Conservation (phyloP, 2,888 invertebrate genomes). For the Papilio demoleus region DNA sequence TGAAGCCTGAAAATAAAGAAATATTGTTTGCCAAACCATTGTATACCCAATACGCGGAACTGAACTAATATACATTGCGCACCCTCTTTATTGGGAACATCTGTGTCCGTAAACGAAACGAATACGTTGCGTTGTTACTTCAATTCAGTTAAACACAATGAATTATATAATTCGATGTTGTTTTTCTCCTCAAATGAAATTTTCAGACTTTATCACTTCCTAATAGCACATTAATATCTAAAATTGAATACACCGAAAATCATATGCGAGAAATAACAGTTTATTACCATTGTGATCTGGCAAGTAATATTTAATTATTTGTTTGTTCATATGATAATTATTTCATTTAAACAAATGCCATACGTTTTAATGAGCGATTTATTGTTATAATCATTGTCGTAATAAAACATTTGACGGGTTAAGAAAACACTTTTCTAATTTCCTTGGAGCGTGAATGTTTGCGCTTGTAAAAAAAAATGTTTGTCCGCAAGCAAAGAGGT, state of each 20-base stretch:
- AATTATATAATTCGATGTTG: neutral
- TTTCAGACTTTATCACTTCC: too few species aligned
- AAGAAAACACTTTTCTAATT: slow-evolving; percentile 39
- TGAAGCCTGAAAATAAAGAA: neutral
- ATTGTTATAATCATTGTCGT: slow-evolving; percentile 5
- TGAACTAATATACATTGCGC: slow-evolving; percentile 6
- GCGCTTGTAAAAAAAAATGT: slow-evolving; percentile 35
- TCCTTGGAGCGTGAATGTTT: slow-evolving; percentile 31
- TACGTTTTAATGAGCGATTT: neutral
- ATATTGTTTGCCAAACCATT: neutral
- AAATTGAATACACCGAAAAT: too few species aligned
- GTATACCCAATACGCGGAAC: neutral
- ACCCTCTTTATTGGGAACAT: slow-evolving; percentile 19
- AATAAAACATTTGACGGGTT: slow-evolving; percentile 34
- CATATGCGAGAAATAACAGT: too few species aligned
- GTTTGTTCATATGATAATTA: too few species aligned
- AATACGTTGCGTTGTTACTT: slow-evolving; percentile 17
- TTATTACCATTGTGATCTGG: too few species aligned
- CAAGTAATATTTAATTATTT: too few species aligned
- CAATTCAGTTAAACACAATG: slow-evolving; percentile 7
- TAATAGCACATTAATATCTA: neutral
- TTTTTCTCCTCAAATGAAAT: neutral
- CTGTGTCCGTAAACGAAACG: slow-evolving; percentile 24
- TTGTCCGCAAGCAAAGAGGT: slow-evolving; percentile 40
- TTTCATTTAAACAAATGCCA: too few species aligned